These are phyloP conservation scores for Enteromius argenteus DNA, from an alignment of 2,797 vertebrate genomes.

Conservation along the genomic window DNA sequence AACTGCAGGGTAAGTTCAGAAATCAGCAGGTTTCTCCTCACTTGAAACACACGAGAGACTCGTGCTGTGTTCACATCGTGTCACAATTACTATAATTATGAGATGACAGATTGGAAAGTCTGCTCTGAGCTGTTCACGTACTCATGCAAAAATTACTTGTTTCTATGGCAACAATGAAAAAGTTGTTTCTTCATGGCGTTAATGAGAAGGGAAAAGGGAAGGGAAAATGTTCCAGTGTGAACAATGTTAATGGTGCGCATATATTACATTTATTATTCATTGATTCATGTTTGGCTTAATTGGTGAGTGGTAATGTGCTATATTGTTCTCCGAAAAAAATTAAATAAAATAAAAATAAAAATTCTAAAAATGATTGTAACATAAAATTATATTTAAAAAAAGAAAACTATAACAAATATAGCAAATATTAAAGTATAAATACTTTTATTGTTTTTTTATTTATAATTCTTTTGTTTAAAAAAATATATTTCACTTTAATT, in stretches of 20 bases:
- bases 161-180: background rate
- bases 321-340: background rate
- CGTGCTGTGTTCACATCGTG: background rate
- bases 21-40: background rate
- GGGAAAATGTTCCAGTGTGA: background rate
- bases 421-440: background rate
- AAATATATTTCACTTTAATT: too few relatives aligned
- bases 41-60: background rate
- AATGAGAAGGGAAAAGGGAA: background rate
- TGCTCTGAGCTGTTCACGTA: background rate
- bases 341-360: too few relatives aligned
- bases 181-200: background rate
- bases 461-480: too few relatives aligned
- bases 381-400: background rate
- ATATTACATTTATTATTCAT: background rate
- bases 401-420: background rate
- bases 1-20: constrained; percentile 82
- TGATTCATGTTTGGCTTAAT: background rate
- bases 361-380: background rate
- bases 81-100: constrained; percentile 14
- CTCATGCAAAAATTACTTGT: background rate
- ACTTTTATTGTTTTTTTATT: background rate
- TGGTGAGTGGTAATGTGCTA: background rate
- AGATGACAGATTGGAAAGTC: background rate
- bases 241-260: background rate